Evolutionary conservation across 2,113 vertebrate genomes (phyloP).

Genomic region (Clarias gariepinus): DNA sequence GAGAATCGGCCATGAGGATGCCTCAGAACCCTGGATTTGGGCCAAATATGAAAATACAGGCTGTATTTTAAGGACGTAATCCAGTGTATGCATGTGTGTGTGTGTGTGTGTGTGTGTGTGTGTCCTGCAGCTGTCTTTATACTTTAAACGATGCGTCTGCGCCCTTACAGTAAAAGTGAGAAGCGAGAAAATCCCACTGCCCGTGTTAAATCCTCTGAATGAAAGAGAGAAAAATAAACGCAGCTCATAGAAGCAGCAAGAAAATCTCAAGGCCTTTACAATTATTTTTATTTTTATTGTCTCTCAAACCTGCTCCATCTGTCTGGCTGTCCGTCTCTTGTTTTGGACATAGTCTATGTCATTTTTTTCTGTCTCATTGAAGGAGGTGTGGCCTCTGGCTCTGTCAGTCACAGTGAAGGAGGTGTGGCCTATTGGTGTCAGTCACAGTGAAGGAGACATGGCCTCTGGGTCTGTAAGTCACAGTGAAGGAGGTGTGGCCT

Average conservation of each 20-base stretch:
- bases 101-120: background rate
- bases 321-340: background rate
- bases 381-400: background rate
- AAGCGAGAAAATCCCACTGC: background rate
- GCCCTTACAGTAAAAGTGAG: conserved; percentile 3
- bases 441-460: background rate
- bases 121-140: conserved; percentile 12
- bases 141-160: conserved; percentile 26
- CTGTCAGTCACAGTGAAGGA: background rate
- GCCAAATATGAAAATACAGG: background rate
- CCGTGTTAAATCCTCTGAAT: conserved; percentile 3
- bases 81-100: background rate
- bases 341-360: no score
- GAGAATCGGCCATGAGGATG: background rate
- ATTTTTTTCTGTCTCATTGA: background rate
- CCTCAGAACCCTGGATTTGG: background rate
- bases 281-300: conserved; percentile 2
- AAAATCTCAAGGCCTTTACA: background rate
- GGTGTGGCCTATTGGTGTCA: background rate
- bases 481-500: background rate
- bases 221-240: background rate
- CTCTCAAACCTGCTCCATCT: background rate
- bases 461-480: background rate
- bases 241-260: background rate
- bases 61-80: background rate